Evolutionary conservation across 2,113 vertebrate genomes (phyloP).

Genomic region (Malurus alboscapulatus): DNA sequence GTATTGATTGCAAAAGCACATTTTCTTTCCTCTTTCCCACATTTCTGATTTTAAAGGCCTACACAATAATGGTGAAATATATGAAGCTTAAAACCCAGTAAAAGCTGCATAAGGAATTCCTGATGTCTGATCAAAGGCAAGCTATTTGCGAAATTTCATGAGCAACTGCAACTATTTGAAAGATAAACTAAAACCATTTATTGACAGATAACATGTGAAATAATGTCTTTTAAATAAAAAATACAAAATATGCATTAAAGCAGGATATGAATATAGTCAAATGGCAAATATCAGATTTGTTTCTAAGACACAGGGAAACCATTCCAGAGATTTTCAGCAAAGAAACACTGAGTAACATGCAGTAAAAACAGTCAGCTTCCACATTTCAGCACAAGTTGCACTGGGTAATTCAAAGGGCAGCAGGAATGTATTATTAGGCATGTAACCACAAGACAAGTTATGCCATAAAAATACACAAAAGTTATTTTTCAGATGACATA

Average conservation of each 20-base stretch:
- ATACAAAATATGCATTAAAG: background rate
- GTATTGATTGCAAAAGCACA: constrained; percentile 48
- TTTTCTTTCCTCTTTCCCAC: constrained; percentile 19
- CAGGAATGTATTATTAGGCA: constrained; percentile 8
- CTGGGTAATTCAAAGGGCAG: background rate
- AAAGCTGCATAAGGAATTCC: constrained; percentile 25
- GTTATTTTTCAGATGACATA: background rate
- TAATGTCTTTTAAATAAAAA: constrained; percentile 17
- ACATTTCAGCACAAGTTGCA: background rate
- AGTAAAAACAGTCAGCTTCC: constrained; percentile 1
- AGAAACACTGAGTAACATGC: background rate
- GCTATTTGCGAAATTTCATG: constrained; percentile 3
- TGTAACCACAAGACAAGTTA: background rate
- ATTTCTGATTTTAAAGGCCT: constrained; percentile 38
- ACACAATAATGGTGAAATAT: constrained; percentile 9
- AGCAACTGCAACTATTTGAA: background rate
- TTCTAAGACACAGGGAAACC: background rate
- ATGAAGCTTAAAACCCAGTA: background rate
- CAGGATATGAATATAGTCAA: background rate
- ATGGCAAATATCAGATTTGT: constrained; percentile 7
- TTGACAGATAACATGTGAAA: background rate
- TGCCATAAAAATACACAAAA: background rate
- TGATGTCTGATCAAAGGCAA: constrained; percentile 8
- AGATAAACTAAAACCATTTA: constrained; percentile 24
- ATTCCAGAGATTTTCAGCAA: constrained; percentile 25